Evolutionary conservation across 2,888 invertebrate genomes (phyloP), one percentile per base, ranked within the genome.

Genomic region (Megamerina dolium): DNA sequence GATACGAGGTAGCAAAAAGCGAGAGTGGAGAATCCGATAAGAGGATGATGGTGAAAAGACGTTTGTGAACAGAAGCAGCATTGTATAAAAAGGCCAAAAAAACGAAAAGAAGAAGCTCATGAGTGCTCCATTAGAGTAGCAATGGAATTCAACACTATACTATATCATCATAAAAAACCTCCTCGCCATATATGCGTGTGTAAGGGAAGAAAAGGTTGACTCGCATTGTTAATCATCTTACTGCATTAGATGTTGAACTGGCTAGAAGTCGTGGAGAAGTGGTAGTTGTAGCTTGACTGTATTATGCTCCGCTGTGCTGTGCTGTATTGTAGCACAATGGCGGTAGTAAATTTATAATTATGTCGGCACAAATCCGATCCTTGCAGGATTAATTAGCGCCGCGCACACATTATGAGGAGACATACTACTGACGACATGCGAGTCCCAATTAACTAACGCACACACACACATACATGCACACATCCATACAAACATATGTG

Each of bases 361-460:
- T 58, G 58, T 58, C 56, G 56, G 47, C 59, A 53, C 65, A 65
- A 70, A 68, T 66, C 65, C 62, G 68, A 70, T 67, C 64, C 70
- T 67, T 63, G 57, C 59, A 60, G 70, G 70, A 70, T 70, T 70
- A 70, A 70, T 70, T 69, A 70, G 63, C 62, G 63, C 55, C n/a
- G n/a, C n/a, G n/a, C n/a, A n/a, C n/a, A 59, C 63, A 68, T 70
- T 69, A 69, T 64, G 62, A n/a, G n/a, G n/a, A 63, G 60, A 60
- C 58, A 57, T 56, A 53, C n/a, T n/a, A n/a, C 54, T 53, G 57
- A 49, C 46, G 50, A 49, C 51, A 53, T 51, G 49, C 50, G 46
- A 51, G 50, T 46, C 46, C 32, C 42, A 47, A 49, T 51, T 12
- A 27, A 30, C 40, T 38, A 50, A 50, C 49, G 43, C 49, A 48